A percentile compares a stretch with the other conserved stretches of the same genome.
Conservation (phyloP, 2,113 vertebrate species). For the Gymnocephalus cernua region DNA sequence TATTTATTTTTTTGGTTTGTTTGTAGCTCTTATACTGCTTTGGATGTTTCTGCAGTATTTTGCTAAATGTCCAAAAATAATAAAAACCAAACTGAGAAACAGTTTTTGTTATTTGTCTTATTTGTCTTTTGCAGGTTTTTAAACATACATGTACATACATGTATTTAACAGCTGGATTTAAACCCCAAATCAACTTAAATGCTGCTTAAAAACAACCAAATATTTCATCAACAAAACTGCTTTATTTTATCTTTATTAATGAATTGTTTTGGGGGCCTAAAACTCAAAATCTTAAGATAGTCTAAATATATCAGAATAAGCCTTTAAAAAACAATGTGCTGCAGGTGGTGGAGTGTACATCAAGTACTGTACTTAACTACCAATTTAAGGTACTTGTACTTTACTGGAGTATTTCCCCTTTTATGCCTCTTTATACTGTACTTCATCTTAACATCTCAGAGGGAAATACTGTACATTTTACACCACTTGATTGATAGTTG, state of each 20-base stretch:
- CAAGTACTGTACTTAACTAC: neutral
- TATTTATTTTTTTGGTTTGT: conserved; percentile 88
- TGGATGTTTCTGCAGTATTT: conserved; percentile 94
- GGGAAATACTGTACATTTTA: neutral
- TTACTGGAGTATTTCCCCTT: neutral
- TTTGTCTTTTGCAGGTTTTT: neutral
- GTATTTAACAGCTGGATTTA: neutral
- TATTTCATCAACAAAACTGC: neutral
- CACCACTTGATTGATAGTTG: neutral
- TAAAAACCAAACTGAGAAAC: conserved; percentile 77
- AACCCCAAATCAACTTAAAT: neutral
- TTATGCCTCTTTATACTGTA: neutral
- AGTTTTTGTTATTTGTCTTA: neutral
- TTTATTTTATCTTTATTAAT: neutral
- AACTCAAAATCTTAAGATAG: neutral
- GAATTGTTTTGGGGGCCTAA: neutral
- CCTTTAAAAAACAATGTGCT: neutral
- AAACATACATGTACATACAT: neutral
- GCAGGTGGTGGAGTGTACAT: neutral
- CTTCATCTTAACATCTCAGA: neutral
- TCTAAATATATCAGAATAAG: neutral
- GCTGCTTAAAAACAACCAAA: neutral
- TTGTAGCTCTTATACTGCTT: conserved; percentile 91
- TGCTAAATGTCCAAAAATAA: conserved; percentile 97
- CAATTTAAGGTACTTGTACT: too few relatives aligned